phyloP scores from a whole-genome alignment of 2,888 invertebrate genomes.

The Tachina fera region DNA sequence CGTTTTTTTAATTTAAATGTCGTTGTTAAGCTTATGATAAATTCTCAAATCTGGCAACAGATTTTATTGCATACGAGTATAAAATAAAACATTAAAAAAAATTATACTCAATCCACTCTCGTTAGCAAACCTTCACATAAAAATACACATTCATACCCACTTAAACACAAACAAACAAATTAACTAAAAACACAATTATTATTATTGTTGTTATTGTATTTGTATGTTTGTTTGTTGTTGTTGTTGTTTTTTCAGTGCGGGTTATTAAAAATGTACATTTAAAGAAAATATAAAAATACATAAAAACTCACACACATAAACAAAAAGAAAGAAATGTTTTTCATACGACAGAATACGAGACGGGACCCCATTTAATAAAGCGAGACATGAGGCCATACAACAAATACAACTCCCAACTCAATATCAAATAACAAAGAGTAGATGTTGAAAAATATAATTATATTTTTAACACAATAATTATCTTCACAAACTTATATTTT shows the following conservation, averaged over 20 bases:
- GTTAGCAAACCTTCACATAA: constrained; percentile 37
- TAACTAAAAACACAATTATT: constrained; percentile 43
- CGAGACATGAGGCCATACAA: constrained; percentile 69
- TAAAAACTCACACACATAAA: constrained; percentile 25
- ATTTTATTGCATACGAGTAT: constrained; percentile 38
- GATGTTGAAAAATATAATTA: constrained; percentile 2
- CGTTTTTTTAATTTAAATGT: neutral
- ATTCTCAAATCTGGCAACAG: constrained; percentile 36
- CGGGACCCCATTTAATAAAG: constrained; percentile 59
- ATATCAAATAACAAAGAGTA: constrained; percentile 8
- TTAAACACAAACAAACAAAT: constrained; percentile 43
- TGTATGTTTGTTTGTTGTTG: constrained; percentile 33
- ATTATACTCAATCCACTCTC: constrained; percentile 46
- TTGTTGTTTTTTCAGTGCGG: constrained; percentile 57
- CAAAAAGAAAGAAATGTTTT: constrained; percentile 39
- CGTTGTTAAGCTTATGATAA: neutral
- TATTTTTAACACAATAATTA: constrained; percentile 24
- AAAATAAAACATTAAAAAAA: neutral
- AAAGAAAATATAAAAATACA: constrained; percentile 49
- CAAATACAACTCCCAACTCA: constrained; percentile 47
- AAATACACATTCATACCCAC: constrained; percentile 33
- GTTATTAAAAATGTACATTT: constrained; percentile 60
- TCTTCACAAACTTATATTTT: neutral
- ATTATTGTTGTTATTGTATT: constrained; percentile 41
- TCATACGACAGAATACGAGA: constrained; percentile 62